These are phyloP conservation scores for Rachycentron canadum DNA, from an alignment of 2,797 vertebrate genomes.

Conservation along the genomic window DNA sequence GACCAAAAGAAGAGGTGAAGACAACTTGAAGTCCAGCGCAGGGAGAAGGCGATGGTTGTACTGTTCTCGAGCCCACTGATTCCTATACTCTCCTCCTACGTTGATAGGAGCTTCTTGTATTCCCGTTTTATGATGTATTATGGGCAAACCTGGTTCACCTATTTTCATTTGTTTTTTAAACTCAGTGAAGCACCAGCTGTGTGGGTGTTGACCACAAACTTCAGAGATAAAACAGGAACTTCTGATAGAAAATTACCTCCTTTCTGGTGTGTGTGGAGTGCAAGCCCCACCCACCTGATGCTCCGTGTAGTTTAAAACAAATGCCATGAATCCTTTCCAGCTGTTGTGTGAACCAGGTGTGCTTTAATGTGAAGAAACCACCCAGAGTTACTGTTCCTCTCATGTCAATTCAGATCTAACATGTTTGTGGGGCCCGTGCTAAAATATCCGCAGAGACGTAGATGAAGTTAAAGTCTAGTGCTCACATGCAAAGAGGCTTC, in stretches of 20 bases:
- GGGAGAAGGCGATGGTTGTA: slow-evolving; percentile 37
- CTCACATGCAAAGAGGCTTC: slow-evolving; percentile 53
- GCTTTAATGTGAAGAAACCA: slow-evolving; percentile 42
- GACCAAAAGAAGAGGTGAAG: slow-evolving; percentile 88
- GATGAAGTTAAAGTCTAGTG: slow-evolving; percentile 28
- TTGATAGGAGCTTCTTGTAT: slow-evolving; percentile 78
- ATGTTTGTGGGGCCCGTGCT: slow-evolving; percentile 9
- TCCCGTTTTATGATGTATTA: slow-evolving; percentile 76
- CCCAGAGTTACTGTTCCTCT: slow-evolving; percentile 37
- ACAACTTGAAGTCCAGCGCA: slow-evolving; percentile 74
- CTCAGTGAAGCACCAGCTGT: slow-evolving; percentile 1
- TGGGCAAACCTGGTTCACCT: slow-evolving; percentile 65
- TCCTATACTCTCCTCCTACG: slow-evolving; percentile 44
- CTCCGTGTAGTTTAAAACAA: slow-evolving; percentile 10
- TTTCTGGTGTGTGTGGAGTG: no score
- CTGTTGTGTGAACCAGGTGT: slow-evolving; percentile 50
- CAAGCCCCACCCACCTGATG: slow-evolving; percentile 17
- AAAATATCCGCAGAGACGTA: slow-evolving; percentile 41
- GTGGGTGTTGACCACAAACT: neutral
- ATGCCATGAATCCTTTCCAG: slow-evolving; percentile 13
- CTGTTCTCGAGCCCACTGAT: slow-evolving; percentile 44
- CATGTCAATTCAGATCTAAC: slow-evolving; percentile 19
- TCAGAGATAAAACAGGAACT: neutral
- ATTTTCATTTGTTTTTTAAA: slow-evolving; percentile 51
- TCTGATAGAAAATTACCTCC: neutral